Base-by-base conservation (phyloP, 2,888 invertebrate genomes). In the Macrophya annulata region DNA sequence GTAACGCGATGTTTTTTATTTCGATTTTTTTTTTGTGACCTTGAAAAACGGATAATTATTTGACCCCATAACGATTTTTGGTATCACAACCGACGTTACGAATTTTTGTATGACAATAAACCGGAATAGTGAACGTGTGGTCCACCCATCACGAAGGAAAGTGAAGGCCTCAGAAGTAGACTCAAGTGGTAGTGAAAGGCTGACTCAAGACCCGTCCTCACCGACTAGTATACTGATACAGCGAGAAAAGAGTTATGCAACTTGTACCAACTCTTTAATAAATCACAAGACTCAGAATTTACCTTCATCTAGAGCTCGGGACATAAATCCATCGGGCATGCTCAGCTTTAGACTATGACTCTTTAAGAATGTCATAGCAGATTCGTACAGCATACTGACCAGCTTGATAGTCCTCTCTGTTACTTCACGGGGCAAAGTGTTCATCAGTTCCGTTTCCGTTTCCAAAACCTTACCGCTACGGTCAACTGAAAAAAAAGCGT, bases 241-340 rank as follows among this genome's bases (percentile, higher is more conserved):
- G 48, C 83, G 48, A 45, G 25, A 83, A n/a, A 51, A 31, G 31
- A 74, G 74, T 72, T 84, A 74, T 59, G 74, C 59, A 84, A 84
- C 62, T 12, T 48, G 43, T 62, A 37, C n/a, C 37, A 21, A 55
- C 51, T 77, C 25, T 81, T 40, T 6, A n/a, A 10, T 5, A 43
- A 81, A 81, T 12, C 21, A 59, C 21, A n/a, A 62, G 15, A 8
- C 25, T 77, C 43, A 45, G n/a, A 68, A 88, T 88, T 93, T 93
- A 97, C 97, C 97, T 96, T 97, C 97, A 94, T 96, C 96, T 88
- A 97, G 94, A 55, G 97, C 96, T 87, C 97, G 95, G 0, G 96
- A 96, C 37, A 97, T 93, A 84, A 96, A 95, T 85, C 96, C 96
- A 43, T 96, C 95, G 72, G 97, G 96, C 85, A 97, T 94, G 91